Evolutionary conservation across 2,113 vertebrate genomes (phyloP), one percentile per base, ranked within the genome.

Genomic region (Hyla sarda): DNA sequence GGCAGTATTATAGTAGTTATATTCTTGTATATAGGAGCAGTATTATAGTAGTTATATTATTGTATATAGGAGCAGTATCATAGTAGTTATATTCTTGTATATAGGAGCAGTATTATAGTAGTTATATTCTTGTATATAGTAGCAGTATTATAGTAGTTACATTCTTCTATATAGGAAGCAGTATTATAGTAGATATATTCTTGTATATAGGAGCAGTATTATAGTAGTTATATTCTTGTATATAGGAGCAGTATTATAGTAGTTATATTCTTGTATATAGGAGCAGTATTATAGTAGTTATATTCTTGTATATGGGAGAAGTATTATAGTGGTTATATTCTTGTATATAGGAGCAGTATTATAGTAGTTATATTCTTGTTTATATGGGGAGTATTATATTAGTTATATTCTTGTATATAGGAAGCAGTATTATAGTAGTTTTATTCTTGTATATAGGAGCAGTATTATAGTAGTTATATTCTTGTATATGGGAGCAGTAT

Each of bases 401-500:
- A 58, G 19, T 58, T 58, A 50, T 58, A 58, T 58, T 58, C 21
- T 23, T 23, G 19, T 58, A 23, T 11, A 23, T 58, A 58, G 54
- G 54, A 21, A 21, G 48, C 2, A 50, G 12, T 7, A 5, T 5
- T 54, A 23, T 58, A 58, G 52, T 54, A 54, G 52, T 54, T 54
- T 19, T 54, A n/a, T 54, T 21, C 52, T 58, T 58, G 54, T 58
- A 58, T 7, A 58, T 58, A 58, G 54, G 54, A 9, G 54, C 54
- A 58, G 54, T 58, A 58, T 58, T 58, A n/a, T 58, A 58, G 54
- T 58, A 58, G 54, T 58, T 58, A n/a, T 58, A 58, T 58, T 58
- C 21, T 23, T 58, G 54, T 58, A 58, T 11, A 23, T 58, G 12
- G 54, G 54, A 21, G 54, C 54, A 58, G 54, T 58, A 23, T 58